Conservation (phyloP, 53 echinoderm and acorn worm genomes). For the Stichopus horrens region DNA sequence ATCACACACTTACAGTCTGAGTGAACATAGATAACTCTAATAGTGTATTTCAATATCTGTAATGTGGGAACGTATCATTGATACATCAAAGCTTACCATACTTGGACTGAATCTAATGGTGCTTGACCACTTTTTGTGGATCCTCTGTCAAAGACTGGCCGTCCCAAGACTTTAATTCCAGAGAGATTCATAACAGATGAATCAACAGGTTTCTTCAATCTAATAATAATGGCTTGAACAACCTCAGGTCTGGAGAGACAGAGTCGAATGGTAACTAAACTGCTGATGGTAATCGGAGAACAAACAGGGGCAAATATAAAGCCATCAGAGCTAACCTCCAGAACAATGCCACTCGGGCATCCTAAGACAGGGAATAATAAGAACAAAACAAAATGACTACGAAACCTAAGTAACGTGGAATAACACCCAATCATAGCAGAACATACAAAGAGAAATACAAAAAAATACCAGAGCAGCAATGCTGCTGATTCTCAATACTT, state of each 20-base stretch:
- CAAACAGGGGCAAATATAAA: conserved; percentile 77
- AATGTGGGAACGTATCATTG: too few species aligned
- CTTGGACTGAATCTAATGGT: conserved; percentile 35
- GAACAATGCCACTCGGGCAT: conserved; percentile 84
- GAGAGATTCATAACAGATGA: conserved; percentile 90
- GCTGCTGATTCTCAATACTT: too few species aligned
- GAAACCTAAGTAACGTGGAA: background rate
- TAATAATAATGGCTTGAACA: conserved; percentile 76
- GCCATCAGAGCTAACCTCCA: conserved; percentile 92
- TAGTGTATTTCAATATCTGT: too few species aligned
- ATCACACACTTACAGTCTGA: too few species aligned
- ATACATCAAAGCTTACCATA: background rate
- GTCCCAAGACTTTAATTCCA: conserved; percentile 82
- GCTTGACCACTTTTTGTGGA: conserved; percentile 9
- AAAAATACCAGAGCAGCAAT: too few species aligned
- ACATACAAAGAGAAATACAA: too few species aligned
- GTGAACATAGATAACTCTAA: too few species aligned
- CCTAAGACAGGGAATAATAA: conserved; percentile 49
- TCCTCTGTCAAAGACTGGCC: conserved; percentile 69
- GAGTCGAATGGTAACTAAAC: conserved; percentile 83
- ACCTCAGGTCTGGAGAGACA: conserved; percentile 78
- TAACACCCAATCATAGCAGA: too few species aligned
- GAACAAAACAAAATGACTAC: background rate
- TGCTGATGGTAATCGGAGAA: conserved; percentile 83
- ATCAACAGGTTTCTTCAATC: conserved; percentile 84